Evolutionary conservation across 2,797 vertebrate genomes (phyloP).

Genomic region (Sparus aurata): DNA sequence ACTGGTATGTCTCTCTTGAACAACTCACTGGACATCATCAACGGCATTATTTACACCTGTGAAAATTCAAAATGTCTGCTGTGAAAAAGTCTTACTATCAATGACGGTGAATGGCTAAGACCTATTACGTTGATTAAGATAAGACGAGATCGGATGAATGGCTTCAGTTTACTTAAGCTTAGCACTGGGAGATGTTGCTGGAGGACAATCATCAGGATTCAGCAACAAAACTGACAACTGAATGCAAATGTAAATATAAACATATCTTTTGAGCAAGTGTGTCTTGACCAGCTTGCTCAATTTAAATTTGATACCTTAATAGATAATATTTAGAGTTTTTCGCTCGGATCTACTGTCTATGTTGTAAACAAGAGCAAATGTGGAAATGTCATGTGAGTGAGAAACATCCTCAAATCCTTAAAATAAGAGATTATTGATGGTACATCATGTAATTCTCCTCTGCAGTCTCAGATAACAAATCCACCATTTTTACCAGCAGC

Average conservation of each 20-base stretch:
- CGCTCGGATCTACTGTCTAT: background rate
- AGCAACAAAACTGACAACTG: background rate
- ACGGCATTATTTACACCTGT: background rate
- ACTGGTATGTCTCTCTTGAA: background rate
- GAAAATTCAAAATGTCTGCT: background rate
- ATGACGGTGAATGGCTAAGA: background rate
- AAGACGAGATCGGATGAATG: background rate
- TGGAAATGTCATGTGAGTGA: background rate
- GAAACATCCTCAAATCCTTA: background rate
- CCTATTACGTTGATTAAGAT: too few species aligned
- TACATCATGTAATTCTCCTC: slow-evolving; percentile 9
- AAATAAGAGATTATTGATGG: background rate
- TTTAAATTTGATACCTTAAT: background rate
- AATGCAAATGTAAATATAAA: too few species aligned
- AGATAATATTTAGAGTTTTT: background rate
- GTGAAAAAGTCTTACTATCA: background rate
- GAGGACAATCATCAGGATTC: slow-evolving; percentile 8
- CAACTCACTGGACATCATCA: background rate
- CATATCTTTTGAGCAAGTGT: background rate
- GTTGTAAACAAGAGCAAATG: background rate
- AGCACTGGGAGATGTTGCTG: background rate
- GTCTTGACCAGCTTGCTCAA: background rate
- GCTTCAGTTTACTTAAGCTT: background rate
- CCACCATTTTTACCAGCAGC: background rate
- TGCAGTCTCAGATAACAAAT: slow-evolving; percentile 5